These are phyloP conservation scores for Pseudomyrmex pallidus DNA, from an alignment of 1,140 invertebrate genomes.

Conservation along the genomic window DNA sequence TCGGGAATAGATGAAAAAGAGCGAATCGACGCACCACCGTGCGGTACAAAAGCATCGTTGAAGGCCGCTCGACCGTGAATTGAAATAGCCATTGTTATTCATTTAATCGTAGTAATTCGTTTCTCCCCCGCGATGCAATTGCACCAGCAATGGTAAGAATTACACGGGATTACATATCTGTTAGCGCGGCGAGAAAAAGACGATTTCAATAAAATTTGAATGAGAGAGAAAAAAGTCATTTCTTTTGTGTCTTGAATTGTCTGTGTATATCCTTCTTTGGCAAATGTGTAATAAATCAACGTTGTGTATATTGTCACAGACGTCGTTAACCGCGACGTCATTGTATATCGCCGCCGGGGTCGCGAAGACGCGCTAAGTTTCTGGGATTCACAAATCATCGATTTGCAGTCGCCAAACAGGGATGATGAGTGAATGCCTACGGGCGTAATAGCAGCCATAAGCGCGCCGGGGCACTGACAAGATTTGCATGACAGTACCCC, in stretches of 20 bases:
- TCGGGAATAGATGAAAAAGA: slow-evolving; percentile 50
- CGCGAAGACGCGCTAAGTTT: slow-evolving; percentile 66
- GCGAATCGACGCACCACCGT: slow-evolving; percentile 33
- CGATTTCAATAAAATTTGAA: not conserved
- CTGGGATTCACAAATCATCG: slow-evolving; percentile 73
- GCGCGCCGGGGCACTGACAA: slow-evolving; percentile 71
- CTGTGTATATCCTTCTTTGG: not conserved
- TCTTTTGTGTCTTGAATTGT: not conserved
- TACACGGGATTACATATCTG: not conserved
- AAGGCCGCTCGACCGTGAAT: slow-evolving; percentile 51
- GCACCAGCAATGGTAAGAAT: slow-evolving; percentile 46
- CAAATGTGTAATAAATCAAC: too few relatives aligned
- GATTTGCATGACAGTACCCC: slow-evolving; percentile 80
- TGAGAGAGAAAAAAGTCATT: not conserved
- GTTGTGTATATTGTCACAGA: too few relatives aligned
- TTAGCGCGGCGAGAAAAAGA: not conserved
- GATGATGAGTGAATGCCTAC: slow-evolving; percentile 74
- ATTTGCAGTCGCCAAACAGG: slow-evolving; percentile 75
- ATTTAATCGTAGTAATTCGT: slow-evolving; percentile 44
- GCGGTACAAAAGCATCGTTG: slow-evolving; percentile 53
- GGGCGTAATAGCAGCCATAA: slow-evolving; percentile 76
- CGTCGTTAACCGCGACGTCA: not conserved
- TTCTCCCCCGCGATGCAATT: slow-evolving; percentile 18
- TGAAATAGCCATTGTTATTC: slow-evolving; percentile 56
- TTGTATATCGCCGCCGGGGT: not conserved